Evolutionary conservation across 2,797 vertebrate species (phyloP), one percentile per base, ranked within the genome.

Genomic region (Avahi laniger): DNA sequence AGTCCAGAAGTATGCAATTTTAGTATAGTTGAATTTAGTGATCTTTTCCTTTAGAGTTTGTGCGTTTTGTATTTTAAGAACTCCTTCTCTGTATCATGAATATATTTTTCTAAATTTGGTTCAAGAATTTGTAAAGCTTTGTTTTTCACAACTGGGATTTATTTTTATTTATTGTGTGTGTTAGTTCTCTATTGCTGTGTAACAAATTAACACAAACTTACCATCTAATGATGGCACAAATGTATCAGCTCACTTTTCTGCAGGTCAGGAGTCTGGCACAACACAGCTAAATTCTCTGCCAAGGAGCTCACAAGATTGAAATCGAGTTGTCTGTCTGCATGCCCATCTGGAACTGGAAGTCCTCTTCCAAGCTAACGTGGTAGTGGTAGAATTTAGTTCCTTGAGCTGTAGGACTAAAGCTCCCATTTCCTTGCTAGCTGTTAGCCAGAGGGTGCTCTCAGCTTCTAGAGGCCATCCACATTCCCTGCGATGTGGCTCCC

Each of bases 71-170:
- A 61, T 93, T 89, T 96, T 93, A 85, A 87, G 48, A 95, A 88
- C 46, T 89, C 61, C 22, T 96, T 95, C 72, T 22, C 46, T 57
- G 7, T 38, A 14, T 80, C 33, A 89, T 67, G 65, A 88, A 73
- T 72, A 73, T 43, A 43, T 69, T 94, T 95, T 93, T 95, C 69
- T 83, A 95, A 95, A 75, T 93, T 91, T 75, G 50, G 59, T 79
- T 94, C 7, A 73, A 79, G 90, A 72, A 67, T 85, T 20, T 57
- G 13, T 59, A 59, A 96, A 83, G 5, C 12, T 89, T 92, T 89
- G 13, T 24, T 96, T 91, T 86, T 73, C 41, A 87, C 2, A 54
- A 20, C 10, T 76, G 33, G 9, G 54, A 90, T 95, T 91, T 65
- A 67, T 91, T 94, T 96, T 82, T 88, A 38, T 91, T 89, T 20